These are phyloP conservation scores for Sinocyclocheilus maitianheensis DNA, from an alignment of 2,113 vertebrate genomes.

Conservation along the genomic window DNA sequence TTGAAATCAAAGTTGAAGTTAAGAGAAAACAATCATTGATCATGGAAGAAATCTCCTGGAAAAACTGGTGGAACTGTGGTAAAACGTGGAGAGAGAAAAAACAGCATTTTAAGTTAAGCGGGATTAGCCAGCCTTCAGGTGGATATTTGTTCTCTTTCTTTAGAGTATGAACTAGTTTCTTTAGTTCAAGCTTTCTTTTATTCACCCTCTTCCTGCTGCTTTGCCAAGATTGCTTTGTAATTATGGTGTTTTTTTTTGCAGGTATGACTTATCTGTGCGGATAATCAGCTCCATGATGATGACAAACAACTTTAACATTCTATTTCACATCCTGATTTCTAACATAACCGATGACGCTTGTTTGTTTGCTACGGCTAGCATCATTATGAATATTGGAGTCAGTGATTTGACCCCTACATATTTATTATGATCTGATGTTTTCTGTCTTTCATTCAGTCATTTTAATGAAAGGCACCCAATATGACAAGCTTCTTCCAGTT, in stretches of 20 bases:
- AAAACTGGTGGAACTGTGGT: background rate
- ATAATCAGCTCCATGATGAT: slow-evolving; percentile 3
- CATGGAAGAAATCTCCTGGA: too few relatives aligned
- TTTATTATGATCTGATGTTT: background rate
- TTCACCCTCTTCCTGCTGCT: background rate
- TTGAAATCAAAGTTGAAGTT: background rate
- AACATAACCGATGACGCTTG: background rate
- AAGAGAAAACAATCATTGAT: background rate
- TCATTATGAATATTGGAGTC: background rate
- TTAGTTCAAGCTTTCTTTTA: background rate
- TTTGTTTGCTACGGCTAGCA: background rate
- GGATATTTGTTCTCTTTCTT: background rate
- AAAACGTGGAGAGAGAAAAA: background rate
- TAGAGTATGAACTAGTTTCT: background rate
- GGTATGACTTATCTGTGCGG: slow-evolving; percentile 20
- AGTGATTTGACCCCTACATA: background rate
- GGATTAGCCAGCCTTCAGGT: background rate
- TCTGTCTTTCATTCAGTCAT: background rate
- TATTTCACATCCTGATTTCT: background rate
- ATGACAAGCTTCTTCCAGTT: background rate
- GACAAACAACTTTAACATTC: slow-evolving; percentile 25
- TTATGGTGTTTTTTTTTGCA: slow-evolving; percentile 16
- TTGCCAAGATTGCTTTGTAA: background rate
- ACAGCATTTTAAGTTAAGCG: background rate
- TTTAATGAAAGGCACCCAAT: background rate